Percentiles rank a stretch among this genome's conserved stretches.
Conservation (phyloP, 2,888 invertebrate genomes). For the Balanococcus diminutus region DNA sequence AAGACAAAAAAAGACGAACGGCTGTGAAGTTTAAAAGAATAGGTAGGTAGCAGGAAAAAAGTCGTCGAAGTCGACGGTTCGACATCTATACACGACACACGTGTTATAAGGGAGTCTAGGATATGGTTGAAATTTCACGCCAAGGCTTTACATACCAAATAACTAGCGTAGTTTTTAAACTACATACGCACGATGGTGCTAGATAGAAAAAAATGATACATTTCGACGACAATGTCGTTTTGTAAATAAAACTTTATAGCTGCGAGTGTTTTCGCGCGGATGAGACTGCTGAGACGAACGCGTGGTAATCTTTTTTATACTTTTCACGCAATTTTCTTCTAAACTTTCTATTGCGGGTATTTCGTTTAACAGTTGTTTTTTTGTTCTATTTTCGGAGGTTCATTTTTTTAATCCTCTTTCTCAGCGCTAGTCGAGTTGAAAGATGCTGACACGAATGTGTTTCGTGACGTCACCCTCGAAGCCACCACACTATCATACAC, state of each 20-base stretch:
- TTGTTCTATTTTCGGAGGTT: neutral
- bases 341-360: neutral
- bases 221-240: constrained; percentile 28
- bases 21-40: neutral
- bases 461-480: neutral
- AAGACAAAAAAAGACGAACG: neutral
- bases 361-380: constrained; percentile 1
- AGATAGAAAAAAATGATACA: constrained; percentile 2
- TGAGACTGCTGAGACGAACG: neutral
- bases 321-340: constrained; percentile 33
- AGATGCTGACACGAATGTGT: neutral
- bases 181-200: neutral
- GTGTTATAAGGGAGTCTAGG: neutral
- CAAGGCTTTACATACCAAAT: constrained; percentile 4
- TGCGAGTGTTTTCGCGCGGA: constrained; percentile 15
- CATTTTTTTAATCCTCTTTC: constrained; percentile 14
- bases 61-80: neutral
- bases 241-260: constrained; percentile 44
- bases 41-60: no score
- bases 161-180: neutral
- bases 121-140: constrained; percentile 1
- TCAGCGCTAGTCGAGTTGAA: neutral
- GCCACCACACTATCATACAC: no score
- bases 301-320: constrained; percentile 38
- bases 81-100: constrained; percentile 4